These are phyloP conservation scores for Mantis religiosa DNA, from an alignment of 2,888 invertebrate genomes.

Conservation along the genomic window DNA sequence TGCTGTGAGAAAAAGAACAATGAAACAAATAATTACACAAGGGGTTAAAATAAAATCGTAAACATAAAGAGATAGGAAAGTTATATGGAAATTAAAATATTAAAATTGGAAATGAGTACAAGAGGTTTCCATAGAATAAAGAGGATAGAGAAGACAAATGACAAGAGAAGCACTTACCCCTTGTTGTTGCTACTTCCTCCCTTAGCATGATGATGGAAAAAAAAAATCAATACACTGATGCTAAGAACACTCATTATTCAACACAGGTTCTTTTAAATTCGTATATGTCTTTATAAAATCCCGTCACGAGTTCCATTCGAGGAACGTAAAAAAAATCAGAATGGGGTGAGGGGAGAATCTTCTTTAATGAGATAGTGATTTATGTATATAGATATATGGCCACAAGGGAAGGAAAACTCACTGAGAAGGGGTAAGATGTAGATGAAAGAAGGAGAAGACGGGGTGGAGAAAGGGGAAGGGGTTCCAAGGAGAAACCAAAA, in stretches of 20 bases:
- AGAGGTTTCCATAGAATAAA: too few relatives aligned
- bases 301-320: too few relatives aligned
- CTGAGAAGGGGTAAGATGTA: neutral
- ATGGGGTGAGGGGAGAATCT: neutral
- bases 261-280: neutral
- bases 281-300: neutral
- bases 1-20: too few relatives aligned
- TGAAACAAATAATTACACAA: too few relatives aligned
- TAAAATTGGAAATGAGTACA: too few relatives aligned
- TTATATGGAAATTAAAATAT: too few relatives aligned
- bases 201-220: too few relatives aligned
- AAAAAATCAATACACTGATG: neutral
- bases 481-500: neutral
- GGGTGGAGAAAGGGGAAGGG: neutral
- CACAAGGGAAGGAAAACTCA: neutral
- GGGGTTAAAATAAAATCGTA: too few relatives aligned
- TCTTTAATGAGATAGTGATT: neutral
- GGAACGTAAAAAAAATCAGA: neutral
- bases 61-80: too few relatives aligned
- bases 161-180: neutral
- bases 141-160: neutral
- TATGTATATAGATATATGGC: neutral
- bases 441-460: neutral
- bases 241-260: neutral
- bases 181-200: neutral